These are phyloP conservation scores for Eretmocerus hayati DNA, from an alignment of 2,888 invertebrate genomes.

Conservation along the genomic window DNA sequence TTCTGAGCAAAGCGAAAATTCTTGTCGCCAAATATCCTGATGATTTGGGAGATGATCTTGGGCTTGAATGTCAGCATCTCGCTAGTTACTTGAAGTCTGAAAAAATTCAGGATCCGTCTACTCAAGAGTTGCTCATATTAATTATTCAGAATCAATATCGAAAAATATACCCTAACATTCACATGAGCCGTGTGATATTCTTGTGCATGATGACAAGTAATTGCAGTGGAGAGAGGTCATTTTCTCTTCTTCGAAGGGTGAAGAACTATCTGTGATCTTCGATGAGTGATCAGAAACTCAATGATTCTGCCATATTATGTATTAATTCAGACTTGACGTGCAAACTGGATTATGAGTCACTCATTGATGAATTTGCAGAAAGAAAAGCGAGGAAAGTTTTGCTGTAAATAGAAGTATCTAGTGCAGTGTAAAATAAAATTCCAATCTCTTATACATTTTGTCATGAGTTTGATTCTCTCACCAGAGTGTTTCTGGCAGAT, in stretches of 20 bases:
- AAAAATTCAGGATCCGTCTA: constrained; percentile 40
- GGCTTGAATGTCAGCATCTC: constrained; percentile 9
- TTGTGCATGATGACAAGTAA: constrained; percentile 8
- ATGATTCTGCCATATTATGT: constrained; percentile 10
- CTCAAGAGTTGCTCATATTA: constrained; percentile 21
- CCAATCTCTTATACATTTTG: too few relatives aligned
- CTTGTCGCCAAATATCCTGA: constrained; percentile 5
- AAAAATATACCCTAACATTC: constrained; percentile 18
- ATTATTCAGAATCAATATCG: constrained; percentile 8
- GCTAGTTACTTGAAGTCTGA: constrained; percentile 1
- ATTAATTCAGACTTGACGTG: constrained; percentile 16
- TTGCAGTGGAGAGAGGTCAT: constrained; percentile 13
- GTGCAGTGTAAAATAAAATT: not conserved
- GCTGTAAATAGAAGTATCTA: not conserved
- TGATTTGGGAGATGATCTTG: constrained; percentile 2
- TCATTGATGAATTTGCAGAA: constrained; percentile 15
- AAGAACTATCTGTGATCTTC: constrained; percentile 15
- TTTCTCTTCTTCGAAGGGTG: constrained; percentile 16
- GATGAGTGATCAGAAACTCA: not conserved
- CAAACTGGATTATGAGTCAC: constrained; percentile 11
- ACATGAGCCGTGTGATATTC: constrained; percentile 17
- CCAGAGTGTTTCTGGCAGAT: too few relatives aligned
- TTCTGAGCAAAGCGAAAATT: constrained; percentile 5
- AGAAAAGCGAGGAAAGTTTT: constrained; percentile 14
- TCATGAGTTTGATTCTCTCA: too few relatives aligned